Evolutionary conservation across 1,140 invertebrate species (phyloP).

Genomic region (Tribolium castaneum): DNA sequence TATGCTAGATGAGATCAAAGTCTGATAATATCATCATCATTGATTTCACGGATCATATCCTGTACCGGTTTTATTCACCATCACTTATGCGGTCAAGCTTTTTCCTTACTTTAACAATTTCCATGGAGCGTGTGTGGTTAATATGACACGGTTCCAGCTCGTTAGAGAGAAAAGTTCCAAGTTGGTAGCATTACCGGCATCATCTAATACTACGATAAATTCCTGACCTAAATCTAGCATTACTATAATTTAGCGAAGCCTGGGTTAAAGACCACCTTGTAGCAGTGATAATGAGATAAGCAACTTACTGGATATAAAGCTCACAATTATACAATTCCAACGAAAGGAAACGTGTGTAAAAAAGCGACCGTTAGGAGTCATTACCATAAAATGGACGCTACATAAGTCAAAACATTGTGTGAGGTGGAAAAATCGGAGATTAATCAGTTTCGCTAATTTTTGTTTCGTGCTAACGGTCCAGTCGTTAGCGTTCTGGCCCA

Average conservation of each 20-base stretch:
- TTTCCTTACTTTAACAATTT: conserved; percentile 2
- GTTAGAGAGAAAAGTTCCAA: conserved; percentile 4
- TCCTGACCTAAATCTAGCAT: neutral
- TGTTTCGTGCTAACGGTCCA: neutral
- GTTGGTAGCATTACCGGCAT: neutral
- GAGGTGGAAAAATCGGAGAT: neutral
- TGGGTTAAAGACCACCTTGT: neutral
- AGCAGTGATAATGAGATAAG: neutral
- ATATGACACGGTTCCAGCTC: conserved; percentile 11
- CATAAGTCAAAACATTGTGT: neutral
- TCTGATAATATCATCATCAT: conserved; percentile 24
- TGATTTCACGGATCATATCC: conserved; percentile 27
- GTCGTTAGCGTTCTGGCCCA: neutral
- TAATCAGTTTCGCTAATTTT: neutral
- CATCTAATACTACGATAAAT: neutral
- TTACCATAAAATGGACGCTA: neutral
- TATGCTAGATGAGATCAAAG: neutral
- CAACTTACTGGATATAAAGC: neutral
- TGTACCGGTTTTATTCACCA: conserved; percentile 17
- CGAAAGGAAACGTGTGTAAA: neutral
- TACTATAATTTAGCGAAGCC: neutral
- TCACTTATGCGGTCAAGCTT: neutral
- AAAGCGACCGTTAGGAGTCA: neutral
- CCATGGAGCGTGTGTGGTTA: neutral
- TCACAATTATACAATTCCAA: neutral